Conservation (phyloP, 2,113 vertebrate genomes). For the Canis aureus region DNA sequence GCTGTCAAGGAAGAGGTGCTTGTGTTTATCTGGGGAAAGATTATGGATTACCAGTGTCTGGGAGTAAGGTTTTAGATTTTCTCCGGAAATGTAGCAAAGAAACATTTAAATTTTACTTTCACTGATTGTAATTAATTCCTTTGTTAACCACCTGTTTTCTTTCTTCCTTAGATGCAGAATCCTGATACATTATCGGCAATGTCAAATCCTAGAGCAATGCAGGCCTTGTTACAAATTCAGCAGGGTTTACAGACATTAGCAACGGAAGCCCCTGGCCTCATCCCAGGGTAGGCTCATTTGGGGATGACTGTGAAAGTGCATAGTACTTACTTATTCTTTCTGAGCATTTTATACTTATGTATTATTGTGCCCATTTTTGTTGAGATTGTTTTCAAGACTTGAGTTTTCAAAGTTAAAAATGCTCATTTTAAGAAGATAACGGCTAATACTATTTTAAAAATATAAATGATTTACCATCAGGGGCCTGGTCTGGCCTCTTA, state of each 20-base stretch:
- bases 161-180: conserved; percentile 92
- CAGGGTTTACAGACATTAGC: conserved; percentile 95
- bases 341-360: conserved; percentile 2
- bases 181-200: conserved; percentile 93
- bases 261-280: conserved; percentile 92
- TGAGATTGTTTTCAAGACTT: conserved; percentile 37
- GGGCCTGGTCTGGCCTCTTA: neutral
- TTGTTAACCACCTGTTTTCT: conserved; percentile 67
- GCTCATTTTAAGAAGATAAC: conserved; percentile 38
- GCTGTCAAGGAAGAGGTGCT: conserved; percentile 52
- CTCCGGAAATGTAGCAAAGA: neutral
- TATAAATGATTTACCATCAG: neutral
- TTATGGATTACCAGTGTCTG: neutral
- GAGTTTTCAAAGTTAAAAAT: conserved; percentile 41
- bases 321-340: neutral
- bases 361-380: neutral
- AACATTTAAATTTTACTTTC: conserved; percentile 2
- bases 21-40: conserved; percentile 53
- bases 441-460: neutral
- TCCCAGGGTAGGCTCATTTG: conserved; percentile 90
- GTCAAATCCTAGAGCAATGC: conserved; percentile 95
- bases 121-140: conserved; percentile 6
- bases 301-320: neutral
- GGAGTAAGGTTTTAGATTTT: conserved; percentile 63
- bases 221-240: conserved; percentile 95